phyloP scores from a whole-genome alignment of 2,888 invertebrate genomes.

The Meta bourneti region DNA sequence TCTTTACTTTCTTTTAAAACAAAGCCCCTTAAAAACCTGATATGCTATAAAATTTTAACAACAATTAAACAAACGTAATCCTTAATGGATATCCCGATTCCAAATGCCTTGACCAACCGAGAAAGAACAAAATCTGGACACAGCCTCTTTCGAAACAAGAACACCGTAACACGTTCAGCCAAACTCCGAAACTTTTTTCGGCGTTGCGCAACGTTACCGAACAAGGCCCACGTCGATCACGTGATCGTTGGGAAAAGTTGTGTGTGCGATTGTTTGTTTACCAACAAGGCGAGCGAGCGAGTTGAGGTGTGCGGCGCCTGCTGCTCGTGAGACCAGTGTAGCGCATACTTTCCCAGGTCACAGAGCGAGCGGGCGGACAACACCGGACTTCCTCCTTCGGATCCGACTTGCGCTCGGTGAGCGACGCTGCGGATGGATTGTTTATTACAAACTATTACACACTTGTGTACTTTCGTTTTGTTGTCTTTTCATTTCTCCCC shows the following conservation, averaged over 20 bases:
- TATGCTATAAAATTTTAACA: no score
- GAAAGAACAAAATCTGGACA: not conserved
- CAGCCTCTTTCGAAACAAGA: not conserved
- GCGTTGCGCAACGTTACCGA: not conserved
- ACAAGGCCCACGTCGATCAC: not conserved
- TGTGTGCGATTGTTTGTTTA: constrained; percentile 29
- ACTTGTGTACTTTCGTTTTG: not conserved
- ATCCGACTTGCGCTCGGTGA: not conserved
- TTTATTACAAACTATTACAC: no score
- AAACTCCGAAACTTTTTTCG: no score
- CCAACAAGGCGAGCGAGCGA: constrained; percentile 34
- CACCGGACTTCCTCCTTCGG: not conserved
- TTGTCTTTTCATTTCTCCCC: not conserved
- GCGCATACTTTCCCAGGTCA: constrained; percentile 38
- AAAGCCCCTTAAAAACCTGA: no score
- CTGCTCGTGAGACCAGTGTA: constrained; percentile 33
- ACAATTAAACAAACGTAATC: not conserved
- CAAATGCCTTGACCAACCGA: not conserved
- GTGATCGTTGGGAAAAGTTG: not conserved
- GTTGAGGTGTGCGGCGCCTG: constrained; percentile 31
- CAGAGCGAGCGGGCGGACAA: not conserved
- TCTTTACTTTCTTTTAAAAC: no score
- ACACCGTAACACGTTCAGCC: no score
- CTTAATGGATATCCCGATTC: not conserved
- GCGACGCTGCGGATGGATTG: not conserved